These are phyloP conservation scores for Engraulis encrasicolus DNA, from an alignment of 2,113 vertebrate genomes.

Conservation along the genomic window DNA sequence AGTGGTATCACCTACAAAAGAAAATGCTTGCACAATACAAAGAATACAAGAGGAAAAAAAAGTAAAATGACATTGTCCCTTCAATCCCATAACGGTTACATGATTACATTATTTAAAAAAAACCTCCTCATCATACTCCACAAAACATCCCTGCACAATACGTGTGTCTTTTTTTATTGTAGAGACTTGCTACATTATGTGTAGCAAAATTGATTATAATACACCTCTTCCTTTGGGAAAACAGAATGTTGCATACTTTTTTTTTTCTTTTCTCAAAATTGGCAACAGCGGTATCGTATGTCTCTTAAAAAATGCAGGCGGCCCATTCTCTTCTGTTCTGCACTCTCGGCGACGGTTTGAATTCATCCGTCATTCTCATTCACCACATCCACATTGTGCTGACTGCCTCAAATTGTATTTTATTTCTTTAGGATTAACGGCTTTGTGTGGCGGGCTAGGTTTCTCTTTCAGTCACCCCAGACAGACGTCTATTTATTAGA, in stretches of 20 bases:
- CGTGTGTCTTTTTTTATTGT: slow-evolving; percentile 58
- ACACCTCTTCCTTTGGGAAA: slow-evolving; percentile 48
- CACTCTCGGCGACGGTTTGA: slow-evolving; percentile 43
- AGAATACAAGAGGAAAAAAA: slow-evolving; percentile 51
- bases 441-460: slow-evolving; percentile 69
- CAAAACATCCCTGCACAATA: slow-evolving; percentile 64
- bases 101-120: slow-evolving; percentile 60
- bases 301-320: slow-evolving; percentile 60
- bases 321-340: slow-evolving; percentile 11
- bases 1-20: slow-evolving; percentile 70
- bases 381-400: slow-evolving; percentile 68
- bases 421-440: slow-evolving; percentile 70
- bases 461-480: slow-evolving; percentile 47
- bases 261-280: too few species aligned
- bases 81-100: slow-evolving; percentile 57
- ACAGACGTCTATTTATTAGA: slow-evolving; percentile 68
- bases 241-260: slow-evolving; percentile 50
- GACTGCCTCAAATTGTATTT: slow-evolving; percentile 68
- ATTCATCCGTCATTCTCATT: slow-evolving; percentile 68
- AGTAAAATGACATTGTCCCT: slow-evolving; percentile 62
- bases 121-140: slow-evolving; percentile 38
- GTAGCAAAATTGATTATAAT: slow-evolving; percentile 57
- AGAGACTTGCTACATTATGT: slow-evolving; percentile 65
- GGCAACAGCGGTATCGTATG: slow-evolving; percentile 53
- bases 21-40: slow-evolving; percentile 66